Conservation (phyloP, 2,888 invertebrate species). For the Aphodius sticticus region DNA sequence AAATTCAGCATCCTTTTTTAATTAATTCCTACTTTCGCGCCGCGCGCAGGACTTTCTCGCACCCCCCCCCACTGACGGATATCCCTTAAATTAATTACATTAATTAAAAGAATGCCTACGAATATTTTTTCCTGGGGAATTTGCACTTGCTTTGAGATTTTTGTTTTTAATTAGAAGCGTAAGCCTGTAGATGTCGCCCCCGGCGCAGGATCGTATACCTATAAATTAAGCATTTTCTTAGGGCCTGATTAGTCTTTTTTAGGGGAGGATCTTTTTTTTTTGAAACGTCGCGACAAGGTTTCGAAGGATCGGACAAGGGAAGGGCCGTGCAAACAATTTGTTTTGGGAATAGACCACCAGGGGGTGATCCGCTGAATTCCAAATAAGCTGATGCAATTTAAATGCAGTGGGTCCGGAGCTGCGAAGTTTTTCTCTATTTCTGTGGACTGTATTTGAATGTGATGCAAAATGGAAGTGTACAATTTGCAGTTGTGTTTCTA, state of each 20-base stretch:
- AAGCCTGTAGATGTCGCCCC: not conserved
- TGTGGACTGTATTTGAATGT: not conserved
- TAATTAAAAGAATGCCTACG: not conserved
- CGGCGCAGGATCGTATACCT: not conserved
- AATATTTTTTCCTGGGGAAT: not conserved
- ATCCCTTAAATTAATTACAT: not conserved
- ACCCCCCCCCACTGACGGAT: not conserved
- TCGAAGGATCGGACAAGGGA: constrained; percentile 15
- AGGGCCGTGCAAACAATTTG: constrained; percentile 27
- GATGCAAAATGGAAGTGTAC: not conserved
- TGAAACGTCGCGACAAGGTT: not conserved
- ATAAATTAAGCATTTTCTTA: not conserved
- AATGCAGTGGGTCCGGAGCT: constrained; percentile 31
- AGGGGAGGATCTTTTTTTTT: constrained; percentile 5
- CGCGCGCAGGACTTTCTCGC: not conserved
- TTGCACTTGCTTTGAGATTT: constrained; percentile 4
- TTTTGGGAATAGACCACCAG: constrained; percentile 28
- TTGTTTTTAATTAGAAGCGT: not conserved
- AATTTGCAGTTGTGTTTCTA: not conserved
- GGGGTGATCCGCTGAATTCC: constrained; percentile 28
- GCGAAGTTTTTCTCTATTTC: not conserved
- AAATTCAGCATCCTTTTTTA: not conserved
- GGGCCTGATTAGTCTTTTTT: not conserved
- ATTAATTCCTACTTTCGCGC: constrained; percentile 4
- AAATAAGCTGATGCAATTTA: constrained; percentile 35